Conservation (phyloP, 2,888 invertebrate genomes). For the Drepana falcataria region DNA sequence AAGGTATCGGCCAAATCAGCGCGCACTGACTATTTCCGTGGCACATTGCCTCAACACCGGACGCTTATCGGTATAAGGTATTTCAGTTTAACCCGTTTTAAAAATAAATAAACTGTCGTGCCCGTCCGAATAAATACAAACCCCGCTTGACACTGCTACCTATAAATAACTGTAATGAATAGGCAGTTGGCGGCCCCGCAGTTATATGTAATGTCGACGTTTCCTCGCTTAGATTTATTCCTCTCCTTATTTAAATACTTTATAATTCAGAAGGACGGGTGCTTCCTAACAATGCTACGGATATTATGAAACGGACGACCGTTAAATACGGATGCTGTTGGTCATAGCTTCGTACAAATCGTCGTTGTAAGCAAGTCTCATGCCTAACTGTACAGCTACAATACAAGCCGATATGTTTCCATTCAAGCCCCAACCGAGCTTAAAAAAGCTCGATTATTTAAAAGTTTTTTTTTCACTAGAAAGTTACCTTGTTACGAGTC, state of each 20-base stretch:
- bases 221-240: slow-evolving; percentile 67
- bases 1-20: slow-evolving; percentile 51
- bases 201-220: slow-evolving; percentile 69
- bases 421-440: not conserved
- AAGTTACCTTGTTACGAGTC: not conserved
- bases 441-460: not conserved
- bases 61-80: slow-evolving; percentile 66
- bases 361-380: slow-evolving; percentile 8
- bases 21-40: slow-evolving; percentile 47
- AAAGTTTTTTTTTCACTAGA: not conserved
- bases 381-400: slow-evolving; percentile 17
- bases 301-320: slow-evolving; percentile 15
- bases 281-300: slow-evolving; percentile 34
- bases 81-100: slow-evolving; percentile 66
- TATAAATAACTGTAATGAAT: slow-evolving; percentile 77
- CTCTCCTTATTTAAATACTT: slow-evolving; percentile 68
- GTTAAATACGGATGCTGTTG: slow-evolving; percentile 13
- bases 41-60: slow-evolving; percentile 41
- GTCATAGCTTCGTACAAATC: slow-evolving; percentile 6
- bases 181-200: slow-evolving; percentile 64
- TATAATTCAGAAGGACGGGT: slow-evolving; percentile 59
- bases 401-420: slow-evolving; percentile 6
- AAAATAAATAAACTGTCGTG: slow-evolving; percentile 70
- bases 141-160: slow-evolving; percentile 69
- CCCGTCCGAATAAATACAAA: slow-evolving; percentile 70